These are phyloP conservation scores for Calyptommatus sinebrachiatus DNA, from an alignment of 2,113 vertebrate species.

Conservation along the genomic window DNA sequence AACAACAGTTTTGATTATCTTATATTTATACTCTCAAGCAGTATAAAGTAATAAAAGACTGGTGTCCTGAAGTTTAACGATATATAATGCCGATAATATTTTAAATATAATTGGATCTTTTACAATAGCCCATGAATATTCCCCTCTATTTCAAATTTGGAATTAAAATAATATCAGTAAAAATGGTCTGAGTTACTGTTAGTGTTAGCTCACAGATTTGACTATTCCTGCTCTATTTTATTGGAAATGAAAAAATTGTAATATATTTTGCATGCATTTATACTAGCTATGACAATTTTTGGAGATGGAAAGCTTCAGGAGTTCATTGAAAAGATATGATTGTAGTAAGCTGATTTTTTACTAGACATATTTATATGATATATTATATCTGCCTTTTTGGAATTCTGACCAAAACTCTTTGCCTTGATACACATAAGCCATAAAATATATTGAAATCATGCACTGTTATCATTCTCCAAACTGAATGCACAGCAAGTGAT, in stretches of 20 bases:
- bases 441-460: neutral
- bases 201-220: conserved; percentile 9
- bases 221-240: neutral
- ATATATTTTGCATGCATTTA: conserved; percentile 5
- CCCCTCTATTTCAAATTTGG: neutral
- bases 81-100: neutral
- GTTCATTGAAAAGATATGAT: conserved; percentile 1
- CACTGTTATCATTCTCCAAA: conserved; percentile 22
- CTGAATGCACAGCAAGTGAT: conserved; percentile 8
- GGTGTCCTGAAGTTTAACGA: fast-evolving
- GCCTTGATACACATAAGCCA: conserved; percentile 2
- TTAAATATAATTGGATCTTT: neutral
- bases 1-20: too few species aligned
- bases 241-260: conserved; percentile 2
- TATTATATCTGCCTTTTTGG: conserved; percentile 18
- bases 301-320: conserved; percentile 16
- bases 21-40: too few species aligned
- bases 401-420: conserved; percentile 11
- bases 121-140: conserved; percentile 15
- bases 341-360: conserved; percentile 5
- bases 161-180: neutral
- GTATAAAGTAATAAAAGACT: too few species aligned
- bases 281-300: neutral
- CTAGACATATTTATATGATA: neutral
- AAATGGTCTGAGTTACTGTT: neutral